phyloP scores from a whole-genome alignment of 2,888 invertebrate species.

The Chymomyza fuscimana region DNA sequence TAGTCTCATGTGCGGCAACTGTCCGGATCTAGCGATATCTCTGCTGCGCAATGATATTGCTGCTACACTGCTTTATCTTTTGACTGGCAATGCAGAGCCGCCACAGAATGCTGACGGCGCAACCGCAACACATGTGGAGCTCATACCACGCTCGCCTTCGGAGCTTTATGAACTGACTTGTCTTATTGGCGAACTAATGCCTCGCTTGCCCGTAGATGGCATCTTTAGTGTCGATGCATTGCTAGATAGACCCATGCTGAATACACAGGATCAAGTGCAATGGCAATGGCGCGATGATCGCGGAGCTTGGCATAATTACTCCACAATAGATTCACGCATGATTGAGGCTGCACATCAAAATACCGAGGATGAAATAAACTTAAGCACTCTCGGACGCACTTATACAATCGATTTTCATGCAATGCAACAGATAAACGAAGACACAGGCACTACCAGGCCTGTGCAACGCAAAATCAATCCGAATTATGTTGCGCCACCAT shows the following conservation, averaged over 20 bases:
- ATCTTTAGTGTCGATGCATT: conserved; percentile 96
- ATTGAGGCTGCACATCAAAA: conserved; percentile 96
- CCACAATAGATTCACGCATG: conserved; percentile 94
- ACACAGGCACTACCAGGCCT: conserved; percentile 95
- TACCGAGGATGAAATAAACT: conserved; percentile 96
- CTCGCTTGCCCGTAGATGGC: conserved; percentile 95
- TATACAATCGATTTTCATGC: conserved; percentile 98
- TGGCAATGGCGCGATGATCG: conserved; percentile 99
- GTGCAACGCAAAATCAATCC: conserved; percentile 90
- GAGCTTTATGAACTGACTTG: conserved; percentile 98
- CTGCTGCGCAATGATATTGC: conserved; percentile 97
- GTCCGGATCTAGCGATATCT: conserved; percentile 95
- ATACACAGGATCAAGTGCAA: conserved; percentile 88
- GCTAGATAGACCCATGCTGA: conserved; percentile 87
- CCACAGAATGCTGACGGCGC: conserved; percentile 43
- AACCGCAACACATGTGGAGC: conserved; percentile 84
- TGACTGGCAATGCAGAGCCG: conserved; percentile 92
- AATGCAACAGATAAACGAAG: conserved; percentile 99
- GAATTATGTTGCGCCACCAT: conserved; percentile 80
- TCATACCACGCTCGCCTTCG: conserved; percentile 94
- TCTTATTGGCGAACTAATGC: conserved; percentile 98
- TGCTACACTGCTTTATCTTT: conserved; percentile 94
- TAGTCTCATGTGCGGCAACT: conserved; percentile 96
- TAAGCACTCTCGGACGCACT: conserved; percentile 94
- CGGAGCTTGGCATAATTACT: conserved; percentile 95